Evolutionary conservation across 2,888 invertebrate species (phyloP), one percentile per base, ranked within the genome.

Genomic region (Amiota mariae): DNA sequence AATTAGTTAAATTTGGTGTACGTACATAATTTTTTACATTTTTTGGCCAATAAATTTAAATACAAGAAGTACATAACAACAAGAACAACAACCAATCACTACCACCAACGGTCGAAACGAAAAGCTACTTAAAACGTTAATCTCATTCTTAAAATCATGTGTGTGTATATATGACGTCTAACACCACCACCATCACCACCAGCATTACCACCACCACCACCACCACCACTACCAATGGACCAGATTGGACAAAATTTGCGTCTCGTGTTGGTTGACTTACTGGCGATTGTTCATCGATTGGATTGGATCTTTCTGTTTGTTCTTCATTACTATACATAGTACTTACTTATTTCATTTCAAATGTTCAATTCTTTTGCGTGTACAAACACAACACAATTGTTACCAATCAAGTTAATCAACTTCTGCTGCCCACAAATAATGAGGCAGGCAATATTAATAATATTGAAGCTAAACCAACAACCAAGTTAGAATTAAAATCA

Each of bases 361-460:
- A 36, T 36, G 11, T 20, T 20, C 20, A 15, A 20, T 20, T 59
- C 59, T 20, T 59, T 59, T 59, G 46, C 63, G 24, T 63, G 36
- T 20, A 18, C 59, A 20, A 20, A 18, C 59, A 59, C n/a, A 36
- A 24, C 13, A 36, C 63, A 63, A 63, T 68, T 68, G 83, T 85
- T 84, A 84, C 83, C 83, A 85, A 85, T 85, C 84, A 84, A 84
- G 85, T 84, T 85, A 84, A 82, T 85, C 85, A 84, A 85, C 84
- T 82, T 78, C 73, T 59, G 72, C 78, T 81, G 80, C 83, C 83
- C 85, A 83, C 83, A 81, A 82, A 72, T 47, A 71, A 71, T 63
- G 46, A 36, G 59, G 20, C 59, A 59, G 59, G 20, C 59, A 59
- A 20, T n/a, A 15, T 2, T 6, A 36, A 6, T 36, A 36, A 6